These are phyloP conservation scores for Gopherus evgoodei DNA, from an alignment of 2,113 vertebrate species.

Conservation along the genomic window DNA sequence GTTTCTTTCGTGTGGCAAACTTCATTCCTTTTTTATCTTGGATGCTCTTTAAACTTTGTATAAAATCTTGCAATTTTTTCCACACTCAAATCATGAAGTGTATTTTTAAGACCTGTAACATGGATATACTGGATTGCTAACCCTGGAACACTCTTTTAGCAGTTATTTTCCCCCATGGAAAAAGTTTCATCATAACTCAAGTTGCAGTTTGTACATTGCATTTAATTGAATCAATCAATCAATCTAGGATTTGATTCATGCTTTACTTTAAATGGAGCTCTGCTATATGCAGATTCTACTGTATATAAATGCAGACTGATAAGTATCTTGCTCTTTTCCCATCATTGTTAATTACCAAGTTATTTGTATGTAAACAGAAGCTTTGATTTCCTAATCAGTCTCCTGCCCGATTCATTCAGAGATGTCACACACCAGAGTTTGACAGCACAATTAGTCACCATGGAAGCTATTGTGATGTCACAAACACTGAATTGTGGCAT, in stretches of 20 bases:
- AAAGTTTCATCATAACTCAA: not conserved
- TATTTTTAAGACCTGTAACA: not conserved
- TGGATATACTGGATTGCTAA: not conserved
- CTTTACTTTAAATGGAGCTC: constrained; percentile 34
- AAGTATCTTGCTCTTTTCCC: constrained; percentile 66
- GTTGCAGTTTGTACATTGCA: not conserved
- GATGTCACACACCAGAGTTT: constrained; percentile 65
- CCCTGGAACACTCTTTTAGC: too few relatives aligned
- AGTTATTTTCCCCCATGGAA: not conserved
- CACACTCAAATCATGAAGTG: not conserved
- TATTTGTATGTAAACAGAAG: constrained; percentile 69
- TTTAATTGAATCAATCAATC: not conserved
- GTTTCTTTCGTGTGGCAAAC: not conserved
- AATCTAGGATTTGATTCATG: constrained; percentile 14
- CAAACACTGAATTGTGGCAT: constrained; percentile 70
- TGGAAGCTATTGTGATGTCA: constrained; percentile 75
- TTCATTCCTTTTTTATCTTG: not conserved
- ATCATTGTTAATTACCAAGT: constrained; percentile 71
- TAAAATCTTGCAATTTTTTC: too few relatives aligned
- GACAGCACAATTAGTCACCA: constrained; percentile 75
- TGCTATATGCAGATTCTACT: constrained; percentile 38
- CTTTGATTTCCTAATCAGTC: constrained; percentile 68
- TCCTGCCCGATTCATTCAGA: constrained; percentile 59
- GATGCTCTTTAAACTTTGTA: rapidly evolving
- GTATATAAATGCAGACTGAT: constrained; percentile 67